These are phyloP conservation scores for Falco naumanni DNA, from an alignment of 2,797 vertebrate species.

Conservation along the genomic window DNA sequence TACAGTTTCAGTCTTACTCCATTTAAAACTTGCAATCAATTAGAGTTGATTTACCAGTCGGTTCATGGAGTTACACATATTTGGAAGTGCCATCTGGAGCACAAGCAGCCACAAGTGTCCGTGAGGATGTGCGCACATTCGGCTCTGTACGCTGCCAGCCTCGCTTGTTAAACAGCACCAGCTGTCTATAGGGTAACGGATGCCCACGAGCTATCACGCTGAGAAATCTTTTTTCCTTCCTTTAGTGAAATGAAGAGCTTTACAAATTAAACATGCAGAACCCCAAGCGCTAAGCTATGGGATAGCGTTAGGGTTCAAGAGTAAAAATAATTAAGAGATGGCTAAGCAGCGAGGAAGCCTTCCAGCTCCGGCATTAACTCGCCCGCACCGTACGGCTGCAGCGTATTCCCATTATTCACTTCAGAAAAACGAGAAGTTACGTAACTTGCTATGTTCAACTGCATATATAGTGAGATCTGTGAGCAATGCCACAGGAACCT, in stretches of 20 bases:
- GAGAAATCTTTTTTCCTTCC: background rate
- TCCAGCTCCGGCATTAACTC: background rate
- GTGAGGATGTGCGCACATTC: background rate
- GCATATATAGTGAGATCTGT: background rate
- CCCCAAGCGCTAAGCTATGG: background rate
- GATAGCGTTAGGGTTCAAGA: background rate
- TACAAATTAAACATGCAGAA: background rate
- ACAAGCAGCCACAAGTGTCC: conserved; percentile 17
- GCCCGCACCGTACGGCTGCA: background rate
- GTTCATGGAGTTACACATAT: background rate
- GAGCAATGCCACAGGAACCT: conserved; percentile 43
- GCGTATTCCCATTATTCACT: background rate
- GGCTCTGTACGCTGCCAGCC: background rate
- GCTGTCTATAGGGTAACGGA: background rate
- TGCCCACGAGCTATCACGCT: background rate
- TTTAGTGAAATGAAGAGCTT: background rate
- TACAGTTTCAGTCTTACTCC: background rate
- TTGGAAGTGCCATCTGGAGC: conserved; percentile 50
- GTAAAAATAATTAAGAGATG: background rate
- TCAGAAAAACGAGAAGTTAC: background rate
- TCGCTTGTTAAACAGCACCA: background rate
- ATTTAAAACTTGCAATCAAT: background rate
- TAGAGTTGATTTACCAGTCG: conserved; percentile 2
- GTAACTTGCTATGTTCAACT: background rate
- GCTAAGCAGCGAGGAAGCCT: background rate